A percentile compares a stretch with the other conserved stretches of the same genome.
phyloP scores from a whole-genome alignment of 2,797 vertebrate genomes.

The Pseudochirops corinnae region DNA sequence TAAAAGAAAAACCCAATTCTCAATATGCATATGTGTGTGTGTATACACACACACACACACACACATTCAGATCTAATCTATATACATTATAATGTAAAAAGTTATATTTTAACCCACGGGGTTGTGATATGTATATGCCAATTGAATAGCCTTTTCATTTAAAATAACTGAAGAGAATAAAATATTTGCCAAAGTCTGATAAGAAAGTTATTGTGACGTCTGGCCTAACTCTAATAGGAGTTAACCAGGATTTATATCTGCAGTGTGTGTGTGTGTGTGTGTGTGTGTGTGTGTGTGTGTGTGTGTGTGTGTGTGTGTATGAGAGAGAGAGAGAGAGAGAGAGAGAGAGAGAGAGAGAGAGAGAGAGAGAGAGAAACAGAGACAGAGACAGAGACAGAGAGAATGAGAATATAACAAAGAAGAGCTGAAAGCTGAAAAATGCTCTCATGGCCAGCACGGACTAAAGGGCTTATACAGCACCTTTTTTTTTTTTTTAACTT shows the following conservation, averaged over 20 bases:
- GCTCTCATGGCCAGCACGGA: background rate
- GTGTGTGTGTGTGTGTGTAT: too few relatives aligned
- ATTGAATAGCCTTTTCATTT: background rate
- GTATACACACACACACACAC: too few relatives aligned
- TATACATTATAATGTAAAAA: background rate
- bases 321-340: background rate
- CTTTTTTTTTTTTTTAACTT: background rate
- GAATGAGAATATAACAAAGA: background rate
- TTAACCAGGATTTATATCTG: background rate
- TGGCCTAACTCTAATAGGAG: background rate
- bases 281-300: too few relatives aligned
- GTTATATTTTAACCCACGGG: background rate
- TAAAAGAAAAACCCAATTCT: background rate
- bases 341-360: background rate
- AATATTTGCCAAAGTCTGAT: background rate
- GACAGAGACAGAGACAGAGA: too few relatives aligned
- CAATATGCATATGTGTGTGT: too few relatives aligned
- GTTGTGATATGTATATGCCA: background rate
- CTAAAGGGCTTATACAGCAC: background rate
- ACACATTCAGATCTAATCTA: background rate
- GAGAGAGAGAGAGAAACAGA: too few relatives aligned
- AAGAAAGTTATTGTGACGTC: background rate
- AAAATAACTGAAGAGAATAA: background rate
- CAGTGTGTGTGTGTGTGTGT: background rate
- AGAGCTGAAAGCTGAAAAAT: background rate